These are phyloP conservation scores for Scophthalmus maximus DNA, from an alignment of 2,113 vertebrate genomes.

Conservation along the genomic window DNA sequence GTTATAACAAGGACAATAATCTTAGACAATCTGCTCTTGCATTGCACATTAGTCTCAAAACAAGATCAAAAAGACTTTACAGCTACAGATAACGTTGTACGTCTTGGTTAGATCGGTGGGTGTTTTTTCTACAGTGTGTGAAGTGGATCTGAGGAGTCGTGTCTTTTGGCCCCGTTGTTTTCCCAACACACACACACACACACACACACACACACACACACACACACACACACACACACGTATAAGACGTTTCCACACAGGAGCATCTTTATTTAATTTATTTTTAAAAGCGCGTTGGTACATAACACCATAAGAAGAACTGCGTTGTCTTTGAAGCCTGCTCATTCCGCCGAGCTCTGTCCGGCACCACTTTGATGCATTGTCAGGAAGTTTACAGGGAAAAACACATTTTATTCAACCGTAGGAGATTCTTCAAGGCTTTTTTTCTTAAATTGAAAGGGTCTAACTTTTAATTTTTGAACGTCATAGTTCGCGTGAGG, in stretches of 20 bases:
- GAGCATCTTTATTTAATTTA: neutral
- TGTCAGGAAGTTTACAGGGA: conserved; percentile 31
- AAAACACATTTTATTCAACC: conserved; percentile 39
- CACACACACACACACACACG: too few relatives aligned
- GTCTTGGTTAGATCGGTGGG: too few relatives aligned
- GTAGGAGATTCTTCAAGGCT: neutral
- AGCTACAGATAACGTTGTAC: too few relatives aligned
- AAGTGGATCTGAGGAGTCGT: too few relatives aligned
- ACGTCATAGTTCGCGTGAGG: too few relatives aligned
- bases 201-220: too few relatives aligned
- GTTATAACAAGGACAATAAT: too few relatives aligned
- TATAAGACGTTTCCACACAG: neutral
- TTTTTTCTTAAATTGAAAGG: conserved; percentile 30
- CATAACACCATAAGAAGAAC: neutral
- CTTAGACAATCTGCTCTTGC: too few relatives aligned
- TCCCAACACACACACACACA: neutral
- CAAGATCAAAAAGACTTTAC: too few relatives aligned
- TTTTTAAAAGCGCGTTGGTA: neutral
- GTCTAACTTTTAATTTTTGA: conserved; percentile 37
- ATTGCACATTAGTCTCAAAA: too few relatives aligned
- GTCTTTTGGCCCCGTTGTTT: neutral
- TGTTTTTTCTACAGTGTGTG: neutral
- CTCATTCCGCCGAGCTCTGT: neutral
- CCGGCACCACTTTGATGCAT: conserved; percentile 5
- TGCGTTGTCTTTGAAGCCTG: neutral